A percentile compares a stretch with the other conserved stretches of the same genome.
These are phyloP conservation scores for Corynorhinus townsendii DNA, from an alignment of 2,113 vertebrate genomes.

Conservation along the genomic window DNA sequence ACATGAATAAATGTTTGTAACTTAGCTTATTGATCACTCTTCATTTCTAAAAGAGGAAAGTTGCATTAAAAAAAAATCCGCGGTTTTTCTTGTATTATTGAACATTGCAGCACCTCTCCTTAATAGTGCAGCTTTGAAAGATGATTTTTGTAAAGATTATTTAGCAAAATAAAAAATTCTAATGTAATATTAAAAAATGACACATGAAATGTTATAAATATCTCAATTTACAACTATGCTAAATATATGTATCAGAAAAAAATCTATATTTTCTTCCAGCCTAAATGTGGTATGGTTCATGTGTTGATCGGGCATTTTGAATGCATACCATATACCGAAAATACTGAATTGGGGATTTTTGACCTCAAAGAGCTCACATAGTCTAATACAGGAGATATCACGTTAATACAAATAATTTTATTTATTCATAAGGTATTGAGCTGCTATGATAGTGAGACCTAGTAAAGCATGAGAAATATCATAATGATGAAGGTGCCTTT, in stretches of 20 bases:
- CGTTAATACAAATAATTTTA: not conserved
- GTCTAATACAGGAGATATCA: not conserved
- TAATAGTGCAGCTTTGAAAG: slow-evolving; percentile 31
- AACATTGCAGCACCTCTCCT: not conserved
- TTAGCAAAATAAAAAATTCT: slow-evolving; percentile 38
- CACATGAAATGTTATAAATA: slow-evolving; percentile 12
- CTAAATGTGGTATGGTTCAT: not conserved
- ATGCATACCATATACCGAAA: not conserved
- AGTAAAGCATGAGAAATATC: not conserved
- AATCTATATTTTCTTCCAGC: not conserved
- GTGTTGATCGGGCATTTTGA: not conserved
- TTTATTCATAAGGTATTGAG: not conserved
- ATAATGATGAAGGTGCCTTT: fast-evolving
- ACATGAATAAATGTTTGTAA: not conserved
- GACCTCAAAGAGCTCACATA: not conserved
- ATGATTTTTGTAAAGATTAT: slow-evolving; percentile 31
- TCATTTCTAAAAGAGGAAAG: not conserved
- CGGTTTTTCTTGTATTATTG: not conserved
- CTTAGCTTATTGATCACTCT: not conserved
- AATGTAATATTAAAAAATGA: slow-evolving; percentile 38
- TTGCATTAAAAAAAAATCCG: not conserved
- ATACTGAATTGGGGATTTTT: not conserved
- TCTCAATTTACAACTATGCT: slow-evolving; percentile 19
- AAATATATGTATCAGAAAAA: not conserved
- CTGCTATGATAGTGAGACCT: not conserved